These are phyloP conservation scores for Craniophora ligustri DNA, from an alignment of 2,888 invertebrate species.

Conservation along the genomic window DNA sequence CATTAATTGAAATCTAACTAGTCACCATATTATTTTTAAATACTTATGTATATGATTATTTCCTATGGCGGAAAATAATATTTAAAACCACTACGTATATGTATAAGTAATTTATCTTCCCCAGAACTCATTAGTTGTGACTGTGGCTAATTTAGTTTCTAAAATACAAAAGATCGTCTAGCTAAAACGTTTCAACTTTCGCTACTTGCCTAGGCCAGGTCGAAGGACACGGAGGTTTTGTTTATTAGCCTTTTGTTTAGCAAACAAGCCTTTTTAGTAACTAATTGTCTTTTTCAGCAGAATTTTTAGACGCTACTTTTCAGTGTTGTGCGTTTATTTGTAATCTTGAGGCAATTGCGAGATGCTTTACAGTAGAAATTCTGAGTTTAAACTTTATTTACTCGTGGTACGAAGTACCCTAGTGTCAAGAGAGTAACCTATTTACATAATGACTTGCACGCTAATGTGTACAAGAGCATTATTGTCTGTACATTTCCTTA, in stretches of 20 bases:
- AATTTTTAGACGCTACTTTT: neutral
- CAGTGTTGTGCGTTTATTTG: neutral
- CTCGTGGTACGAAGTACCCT: conserved; percentile 12
- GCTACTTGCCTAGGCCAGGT: neutral
- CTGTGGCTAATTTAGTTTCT: conserved; percentile 10
- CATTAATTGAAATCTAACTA: no score
- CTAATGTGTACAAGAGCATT: conserved; percentile 7
- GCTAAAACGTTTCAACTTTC: conserved; percentile 3
- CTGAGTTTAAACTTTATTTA: conserved; percentile 11
- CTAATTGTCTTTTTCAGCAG: conserved; percentile 8
- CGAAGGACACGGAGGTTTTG: conserved; percentile 9
- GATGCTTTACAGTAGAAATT: neutral
- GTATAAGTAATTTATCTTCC: neutral
- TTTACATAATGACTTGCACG: conserved; percentile 44
- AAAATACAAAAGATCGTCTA: conserved; percentile 13
- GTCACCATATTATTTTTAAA: no score
- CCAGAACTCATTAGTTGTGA: conserved; percentile 3
- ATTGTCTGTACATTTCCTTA: conserved; percentile 42
- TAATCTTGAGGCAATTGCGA: neutral
- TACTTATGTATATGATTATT: no score
- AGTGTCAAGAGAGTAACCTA: conserved; percentile 31
- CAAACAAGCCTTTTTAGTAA: conserved; percentile 12
- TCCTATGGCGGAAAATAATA: conserved; percentile 11
- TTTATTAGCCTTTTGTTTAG: conserved; percentile 20
- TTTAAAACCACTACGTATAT: conserved; percentile 5